Conservation (phyloP, 1,140 invertebrate genomes). For the Anadara kagoshimensis region DNA sequence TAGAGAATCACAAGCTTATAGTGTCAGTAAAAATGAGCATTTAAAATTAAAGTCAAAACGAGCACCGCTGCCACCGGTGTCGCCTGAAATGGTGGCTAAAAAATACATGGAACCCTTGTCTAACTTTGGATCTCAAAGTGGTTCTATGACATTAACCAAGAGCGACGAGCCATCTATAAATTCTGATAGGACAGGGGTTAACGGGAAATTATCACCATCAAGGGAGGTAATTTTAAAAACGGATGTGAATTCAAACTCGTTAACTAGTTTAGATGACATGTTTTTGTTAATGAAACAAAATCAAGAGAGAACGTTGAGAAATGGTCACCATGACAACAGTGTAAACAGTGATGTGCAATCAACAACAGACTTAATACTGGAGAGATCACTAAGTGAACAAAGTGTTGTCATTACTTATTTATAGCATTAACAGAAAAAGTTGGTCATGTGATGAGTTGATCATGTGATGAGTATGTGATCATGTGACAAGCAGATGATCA, state of each 20-base stretch:
- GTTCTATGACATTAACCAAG: background rate
- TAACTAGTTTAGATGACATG: conserved; percentile 39
- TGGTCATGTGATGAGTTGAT: no score
- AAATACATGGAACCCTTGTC: conserved; percentile 3
- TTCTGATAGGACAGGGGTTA: conserved; percentile 5
- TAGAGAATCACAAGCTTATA: no score
- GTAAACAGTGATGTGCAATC: background rate
- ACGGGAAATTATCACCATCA: conserved; percentile 13
- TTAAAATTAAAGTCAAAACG: conserved; percentile 2
- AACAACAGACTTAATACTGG: conserved; percentile 19
- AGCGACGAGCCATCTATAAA: background rate
- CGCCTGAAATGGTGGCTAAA: background rate
- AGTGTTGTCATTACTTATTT: conserved; percentile 34
- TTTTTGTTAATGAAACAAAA: conserved; percentile 19
- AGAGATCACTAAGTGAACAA: conserved; percentile 26
- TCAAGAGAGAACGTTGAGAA: background rate
- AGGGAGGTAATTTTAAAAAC: conserved; percentile 13
- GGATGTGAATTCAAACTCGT: conserved; percentile 46
- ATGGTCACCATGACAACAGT: conserved; percentile 3
- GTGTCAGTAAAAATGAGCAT: no score
- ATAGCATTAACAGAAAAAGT: conserved; percentile 1
- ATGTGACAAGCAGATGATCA: no score
- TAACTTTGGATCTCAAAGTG: background rate
- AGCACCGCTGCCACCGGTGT: background rate
- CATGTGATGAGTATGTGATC: no score